Conservation (phyloP, 2,113 vertebrate genomes). For the Oxyruncus cristatus region DNA sequence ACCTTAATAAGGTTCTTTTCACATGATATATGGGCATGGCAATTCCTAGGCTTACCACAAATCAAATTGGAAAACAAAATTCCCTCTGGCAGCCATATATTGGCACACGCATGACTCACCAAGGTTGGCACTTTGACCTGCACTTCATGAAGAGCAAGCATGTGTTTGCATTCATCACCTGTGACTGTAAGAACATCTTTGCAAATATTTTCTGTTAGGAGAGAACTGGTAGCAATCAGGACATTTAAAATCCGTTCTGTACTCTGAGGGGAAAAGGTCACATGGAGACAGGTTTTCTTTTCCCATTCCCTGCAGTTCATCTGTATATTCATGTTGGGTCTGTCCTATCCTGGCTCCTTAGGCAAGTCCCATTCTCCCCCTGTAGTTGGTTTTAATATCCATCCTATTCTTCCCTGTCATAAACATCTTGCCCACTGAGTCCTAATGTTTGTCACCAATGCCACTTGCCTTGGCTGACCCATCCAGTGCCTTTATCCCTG, state of each 20-base stretch:
- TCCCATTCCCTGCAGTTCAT: neutral
- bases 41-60: slow-evolving; percentile 12
- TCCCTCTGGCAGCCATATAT: neutral
- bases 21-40: neutral
- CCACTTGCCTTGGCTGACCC: neutral
- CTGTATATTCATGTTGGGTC: neutral
- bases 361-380: neutral
- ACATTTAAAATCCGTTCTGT: neutral
- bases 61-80: neutral
- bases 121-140: neutral
- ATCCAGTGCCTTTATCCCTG: neutral
- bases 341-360: neutral
- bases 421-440: neutral
- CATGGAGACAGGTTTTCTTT: neutral
- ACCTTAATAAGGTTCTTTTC: slow-evolving; percentile 41
- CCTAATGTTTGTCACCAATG: neutral
- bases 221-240: neutral
- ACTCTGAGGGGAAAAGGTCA: neutral
- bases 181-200: neutral
- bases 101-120: neutral
- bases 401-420: neutral
- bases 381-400: neutral
- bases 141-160: neutral
- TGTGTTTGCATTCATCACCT: neutral
- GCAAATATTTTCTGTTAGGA: neutral